These are phyloP conservation scores for Hemitrygon akajei DNA, from an alignment of 2,797 vertebrate species.

Conservation along the genomic window DNA sequence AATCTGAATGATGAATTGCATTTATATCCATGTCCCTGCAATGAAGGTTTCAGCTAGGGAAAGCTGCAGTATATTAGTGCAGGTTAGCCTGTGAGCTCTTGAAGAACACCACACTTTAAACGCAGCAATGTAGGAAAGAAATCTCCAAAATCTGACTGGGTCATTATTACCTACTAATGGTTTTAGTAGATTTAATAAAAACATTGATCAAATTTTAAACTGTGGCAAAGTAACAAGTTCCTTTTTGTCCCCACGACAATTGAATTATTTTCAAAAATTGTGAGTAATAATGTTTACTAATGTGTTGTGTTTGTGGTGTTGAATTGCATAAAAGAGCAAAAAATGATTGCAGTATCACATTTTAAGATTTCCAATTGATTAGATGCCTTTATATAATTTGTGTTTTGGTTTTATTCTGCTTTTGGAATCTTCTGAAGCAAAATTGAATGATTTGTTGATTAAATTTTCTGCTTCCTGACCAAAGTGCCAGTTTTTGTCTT, in stretches of 20 bases:
- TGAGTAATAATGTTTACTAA: background rate
- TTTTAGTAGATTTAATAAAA: too few relatives aligned
- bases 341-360: background rate
- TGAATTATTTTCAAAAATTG: background rate
- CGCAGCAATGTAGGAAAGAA: background rate
- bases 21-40: background rate
- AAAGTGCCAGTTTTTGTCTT: background rate
- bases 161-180: too few relatives aligned
- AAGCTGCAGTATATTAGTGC: background rate
- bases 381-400: too few relatives aligned
- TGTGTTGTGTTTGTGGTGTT: background rate
- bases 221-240: background rate
- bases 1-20: background rate
- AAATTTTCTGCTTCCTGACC: background rate
- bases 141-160: too few relatives aligned
- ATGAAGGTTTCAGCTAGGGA: background rate
- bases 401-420: background rate
- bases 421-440: background rate
- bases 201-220: too few relatives aligned
- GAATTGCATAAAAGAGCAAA: background rate
- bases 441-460: too few relatives aligned
- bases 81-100: background rate
- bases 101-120: background rate
- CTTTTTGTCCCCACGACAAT: background rate
- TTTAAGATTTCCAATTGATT: too few relatives aligned